Base-by-base conservation (phyloP, 2,888 invertebrate genomes). In the Hemithea aestivaria region DNA sequence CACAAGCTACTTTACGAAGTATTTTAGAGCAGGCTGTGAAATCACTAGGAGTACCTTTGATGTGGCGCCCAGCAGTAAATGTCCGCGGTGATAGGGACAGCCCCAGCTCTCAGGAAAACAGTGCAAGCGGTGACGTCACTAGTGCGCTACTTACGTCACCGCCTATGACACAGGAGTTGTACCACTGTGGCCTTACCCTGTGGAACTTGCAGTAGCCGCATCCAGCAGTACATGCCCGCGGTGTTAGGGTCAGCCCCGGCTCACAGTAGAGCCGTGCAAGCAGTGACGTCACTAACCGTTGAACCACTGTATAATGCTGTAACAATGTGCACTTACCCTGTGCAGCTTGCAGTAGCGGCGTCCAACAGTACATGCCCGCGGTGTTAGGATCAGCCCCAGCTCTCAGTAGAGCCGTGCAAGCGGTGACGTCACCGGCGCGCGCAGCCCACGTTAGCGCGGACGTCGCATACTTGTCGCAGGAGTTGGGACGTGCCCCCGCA, bases 151-250 rank as follows among this genome's bases (percentile, higher is more conserved):
- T n/a, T n/a, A n/a, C n/a, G n/a, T n/a, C n/a, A n/a, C n/a, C n/a
- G n/a, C n/a, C n/a, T n/a, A n/a, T n/a, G n/a, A n/a, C n/a, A n/a
- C n/a, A n/a, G n/a, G n/a, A n/a, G n/a, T n/a, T n/a, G n/a, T n/a
- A n/a, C n/a, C n/a, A n/a, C n/a, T n/a, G n/a, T n/a, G n/a, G n/a
- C n/a, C n/a, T n/a, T 88, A 64, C 93, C 93, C 58, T 91, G 91
- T 1, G 93, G 89, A 11, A 93, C 91, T 33, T 94, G 94, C 44
- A 98, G 79, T 41, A 98, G 82, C 1, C 98, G 93, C 1, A 98
- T 98, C 97, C 98, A 97, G 12, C 97, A 98, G 78, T 98, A 97
- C 97, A 99, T 98, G 60, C 99, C 99, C 43, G 96, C 94, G 16
- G 93, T 93, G 73, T 97, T 97, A 2, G 95, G 92, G 69, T 93